Percentiles rank a stretch among this genome's conserved stretches.
These are phyloP conservation scores for Alcedo atthis DNA, from an alignment of 2,797 vertebrate species.

Conservation along the genomic window DNA sequence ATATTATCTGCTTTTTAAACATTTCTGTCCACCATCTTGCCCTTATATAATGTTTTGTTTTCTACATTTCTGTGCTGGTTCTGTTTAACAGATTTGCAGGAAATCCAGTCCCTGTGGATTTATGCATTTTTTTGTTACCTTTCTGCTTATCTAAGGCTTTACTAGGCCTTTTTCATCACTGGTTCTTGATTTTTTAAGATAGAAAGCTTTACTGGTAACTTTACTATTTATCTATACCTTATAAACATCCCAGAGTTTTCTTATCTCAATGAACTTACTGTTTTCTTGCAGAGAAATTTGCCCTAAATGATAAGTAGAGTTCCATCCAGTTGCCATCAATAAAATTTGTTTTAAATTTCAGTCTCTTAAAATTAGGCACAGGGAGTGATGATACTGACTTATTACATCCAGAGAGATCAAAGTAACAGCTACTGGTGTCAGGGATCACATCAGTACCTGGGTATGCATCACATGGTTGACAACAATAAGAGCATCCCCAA, in stretches of 20 bases:
- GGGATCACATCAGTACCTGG: neutral
- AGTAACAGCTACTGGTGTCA: neutral
- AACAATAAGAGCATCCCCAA: neutral
- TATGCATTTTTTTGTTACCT: neutral
- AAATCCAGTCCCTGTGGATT: neutral
- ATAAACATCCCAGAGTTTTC: neutral
- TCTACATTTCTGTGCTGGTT: neutral
- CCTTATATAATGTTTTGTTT: neutral
- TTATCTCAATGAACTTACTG: neutral
- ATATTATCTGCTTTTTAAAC: fast-evolving
- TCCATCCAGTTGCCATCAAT: neutral
- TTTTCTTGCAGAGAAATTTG: neutral
- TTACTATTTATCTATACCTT: neutral
- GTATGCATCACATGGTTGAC: neutral
- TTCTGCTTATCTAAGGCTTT: neutral
- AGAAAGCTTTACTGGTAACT: neutral
- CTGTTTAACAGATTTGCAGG: neutral
- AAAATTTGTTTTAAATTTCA: neutral
- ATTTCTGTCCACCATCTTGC: neutral
- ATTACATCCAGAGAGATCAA: neutral
- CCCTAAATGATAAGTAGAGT: neutral
- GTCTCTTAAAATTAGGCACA: neutral
- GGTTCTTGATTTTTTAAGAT: neutral
- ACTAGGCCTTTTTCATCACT: neutral
- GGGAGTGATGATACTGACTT: neutral